Evolutionary conservation across 2,888 invertebrate species (phyloP), one percentile per base, ranked within the genome.

Genomic region (Drosophila meridionalis): DNA sequence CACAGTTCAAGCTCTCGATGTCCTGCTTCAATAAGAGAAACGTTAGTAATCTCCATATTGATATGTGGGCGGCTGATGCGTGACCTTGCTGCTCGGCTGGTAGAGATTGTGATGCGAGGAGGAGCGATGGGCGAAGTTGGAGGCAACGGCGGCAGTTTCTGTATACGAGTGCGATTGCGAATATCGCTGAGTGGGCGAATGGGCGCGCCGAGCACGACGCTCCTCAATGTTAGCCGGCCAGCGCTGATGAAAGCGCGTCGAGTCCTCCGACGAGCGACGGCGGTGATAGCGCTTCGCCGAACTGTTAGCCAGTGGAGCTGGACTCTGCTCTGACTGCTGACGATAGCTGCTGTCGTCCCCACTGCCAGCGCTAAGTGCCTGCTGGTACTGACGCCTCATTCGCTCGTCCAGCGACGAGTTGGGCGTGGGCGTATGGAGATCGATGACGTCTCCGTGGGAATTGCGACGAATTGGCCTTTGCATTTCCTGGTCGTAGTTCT

Each of bases 91-190:
- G 47, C 78, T 92, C n/a, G 92, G 92, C 85, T 93, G 92, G 66
- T 93, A 93, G 1, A 96, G 93, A 87, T 95, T 95, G 91, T 95
- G 95, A 69, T 95, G 95, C 0, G 95, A 95, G 69, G 95, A 95
- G 0, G 96, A 95, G 63, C 92, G 90, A 70, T 84, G 89, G 71
- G 82, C 81, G 43, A 74, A 83, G 61, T 69, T 65, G 69, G 80
- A 72, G 50, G 76, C 59, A 61, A 77, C 71, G 34, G 70, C 64
- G 65, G 73, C 72, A 78, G 82, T 78, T 68, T 86, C 84, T 69
- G 80, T 58, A 50, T 70, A 70, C 32, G 70, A 70, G 14, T 75
- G 69, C 42, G 72, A 65, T 20, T 81, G 84, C 32, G 81, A 77
- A 4, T 81, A 76, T 30, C 68, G 69, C 40, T 76, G 82, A 36